Evolutionary conservation across 2,797 vertebrate species (phyloP).

Genomic region (Chloroceryle amazona): DNA sequence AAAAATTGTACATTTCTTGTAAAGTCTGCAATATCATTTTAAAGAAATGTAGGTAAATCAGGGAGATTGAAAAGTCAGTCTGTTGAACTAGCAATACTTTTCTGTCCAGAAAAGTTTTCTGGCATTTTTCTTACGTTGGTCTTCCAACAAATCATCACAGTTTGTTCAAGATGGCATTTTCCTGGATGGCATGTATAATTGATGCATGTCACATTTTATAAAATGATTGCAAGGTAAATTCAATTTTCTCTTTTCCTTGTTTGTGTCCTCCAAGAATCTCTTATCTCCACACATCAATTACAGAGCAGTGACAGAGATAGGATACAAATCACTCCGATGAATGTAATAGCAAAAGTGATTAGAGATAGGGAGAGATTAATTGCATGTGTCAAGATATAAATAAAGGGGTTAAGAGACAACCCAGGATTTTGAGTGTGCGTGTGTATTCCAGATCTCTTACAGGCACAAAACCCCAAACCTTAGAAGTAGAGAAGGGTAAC

Average conservation of each 20-base stretch:
- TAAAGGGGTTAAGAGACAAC: slow-evolving; percentile 23
- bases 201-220: slow-evolving; percentile 53
- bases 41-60: neutral
- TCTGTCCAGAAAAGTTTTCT: neutral
- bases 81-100: neutral
- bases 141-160: slow-evolving; percentile 21
- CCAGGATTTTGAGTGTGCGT: neutral
- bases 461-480: neutral
- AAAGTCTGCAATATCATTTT: neutral
- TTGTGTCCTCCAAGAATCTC: slow-evolving; percentile 68
- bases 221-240: slow-evolving; percentile 65
- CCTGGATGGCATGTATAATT: slow-evolving; percentile 53
- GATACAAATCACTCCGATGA: slow-evolving; percentile 43
- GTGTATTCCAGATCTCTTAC: neutral
- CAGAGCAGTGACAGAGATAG: slow-evolving; percentile 33
- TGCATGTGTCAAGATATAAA: slow-evolving; percentile 63
- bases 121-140: slow-evolving; percentile 16
- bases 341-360: slow-evolving; percentile 50
- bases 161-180: slow-evolving; percentile 63
- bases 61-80: neutral
- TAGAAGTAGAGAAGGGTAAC: neutral
- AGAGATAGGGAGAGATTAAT: slow-evolving; percentile 68
- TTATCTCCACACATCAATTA: slow-evolving; percentile 66
- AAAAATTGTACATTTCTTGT: neutral
- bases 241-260: slow-evolving; percentile 58